Percentiles rank a stretch among this genome's conserved stretches.
These are phyloP conservation scores for Salmo trutta DNA, from an alignment of 2,797 vertebrate species.

Conservation along the genomic window DNA sequence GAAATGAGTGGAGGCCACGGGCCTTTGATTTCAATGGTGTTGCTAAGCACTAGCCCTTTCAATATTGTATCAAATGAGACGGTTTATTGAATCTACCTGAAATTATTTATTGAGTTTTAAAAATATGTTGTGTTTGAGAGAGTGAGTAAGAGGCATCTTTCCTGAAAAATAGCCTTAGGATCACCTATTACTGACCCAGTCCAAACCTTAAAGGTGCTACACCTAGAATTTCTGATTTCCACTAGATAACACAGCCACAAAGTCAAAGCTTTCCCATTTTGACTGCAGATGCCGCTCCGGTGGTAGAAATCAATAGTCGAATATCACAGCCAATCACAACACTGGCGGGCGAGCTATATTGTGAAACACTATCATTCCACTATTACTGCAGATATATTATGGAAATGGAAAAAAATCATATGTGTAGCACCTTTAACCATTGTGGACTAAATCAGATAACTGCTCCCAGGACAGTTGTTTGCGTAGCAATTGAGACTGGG, in stretches of 20 bases:
- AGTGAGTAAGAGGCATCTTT: neutral
- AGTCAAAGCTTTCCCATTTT: too few relatives aligned
- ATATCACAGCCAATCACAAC: too few relatives aligned
- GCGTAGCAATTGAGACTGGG: neutral
- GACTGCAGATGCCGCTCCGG: too few relatives aligned
- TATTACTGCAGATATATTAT: too few relatives aligned
- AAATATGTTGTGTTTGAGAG: neutral
- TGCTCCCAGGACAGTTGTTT: neutral
- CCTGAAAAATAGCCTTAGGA: neutral
- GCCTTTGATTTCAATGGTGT: neutral
- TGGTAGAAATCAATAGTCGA: too few relatives aligned
- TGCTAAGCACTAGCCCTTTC: neutral
- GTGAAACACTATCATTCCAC: too few relatives aligned
- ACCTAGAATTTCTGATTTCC: too few relatives aligned
- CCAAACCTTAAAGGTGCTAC: too few relatives aligned
- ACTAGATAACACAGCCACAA: too few relatives aligned
- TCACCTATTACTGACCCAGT: neutral
- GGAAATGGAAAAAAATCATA: too few relatives aligned
- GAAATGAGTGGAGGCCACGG: neutral
- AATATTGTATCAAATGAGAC: neutral
- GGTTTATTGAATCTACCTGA: neutral
- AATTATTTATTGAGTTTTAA: neutral
- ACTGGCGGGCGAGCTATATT: too few relatives aligned
- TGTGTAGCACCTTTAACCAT: neutral
- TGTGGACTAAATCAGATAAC: neutral